Conservation (phyloP, 1,140 invertebrate species). For the Ptiloglossa arizonensis region DNA sequence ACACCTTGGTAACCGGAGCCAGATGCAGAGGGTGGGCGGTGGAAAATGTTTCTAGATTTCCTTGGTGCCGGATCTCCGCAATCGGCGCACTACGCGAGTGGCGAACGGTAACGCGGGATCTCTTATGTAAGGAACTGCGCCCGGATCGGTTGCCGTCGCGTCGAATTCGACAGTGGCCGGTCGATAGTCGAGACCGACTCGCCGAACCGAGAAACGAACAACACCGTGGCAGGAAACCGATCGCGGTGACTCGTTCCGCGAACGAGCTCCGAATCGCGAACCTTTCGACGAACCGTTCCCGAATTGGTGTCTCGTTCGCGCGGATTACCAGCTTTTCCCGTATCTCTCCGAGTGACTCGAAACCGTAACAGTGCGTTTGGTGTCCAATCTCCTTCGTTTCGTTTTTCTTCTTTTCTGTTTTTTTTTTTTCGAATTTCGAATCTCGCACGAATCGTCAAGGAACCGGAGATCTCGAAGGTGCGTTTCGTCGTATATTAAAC, state of each 20-base stretch:
- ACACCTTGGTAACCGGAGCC: constrained; percentile 21
- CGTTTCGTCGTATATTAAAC: no score
- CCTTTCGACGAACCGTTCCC: no score
- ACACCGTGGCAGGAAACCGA: not conserved
- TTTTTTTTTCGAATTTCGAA: no score
- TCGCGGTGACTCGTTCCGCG: not conserved
- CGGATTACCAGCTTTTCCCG: no score
- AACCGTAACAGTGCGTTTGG: no score
- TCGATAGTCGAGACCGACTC: not conserved
- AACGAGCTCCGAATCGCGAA: no score
- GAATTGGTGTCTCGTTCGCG: no score
- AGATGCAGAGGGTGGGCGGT: not conserved
- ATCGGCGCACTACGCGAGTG: not conserved
- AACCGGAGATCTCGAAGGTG: no score
- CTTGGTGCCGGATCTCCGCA: not conserved
- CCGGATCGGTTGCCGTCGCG: constrained; percentile 14
- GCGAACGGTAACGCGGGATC: not conserved
- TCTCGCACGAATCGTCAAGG: no score
- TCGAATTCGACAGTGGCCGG: not conserved
- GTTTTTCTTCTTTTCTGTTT: no score
- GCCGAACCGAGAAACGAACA: not conserved
- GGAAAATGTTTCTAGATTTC: constrained; percentile 8
- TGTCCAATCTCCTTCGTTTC: no score
- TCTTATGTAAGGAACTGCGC: constrained; percentile 15
- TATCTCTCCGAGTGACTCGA: no score